Base-by-base conservation (phyloP, 2,888 invertebrate genomes). In the Toxonevra muliebris region DNA sequence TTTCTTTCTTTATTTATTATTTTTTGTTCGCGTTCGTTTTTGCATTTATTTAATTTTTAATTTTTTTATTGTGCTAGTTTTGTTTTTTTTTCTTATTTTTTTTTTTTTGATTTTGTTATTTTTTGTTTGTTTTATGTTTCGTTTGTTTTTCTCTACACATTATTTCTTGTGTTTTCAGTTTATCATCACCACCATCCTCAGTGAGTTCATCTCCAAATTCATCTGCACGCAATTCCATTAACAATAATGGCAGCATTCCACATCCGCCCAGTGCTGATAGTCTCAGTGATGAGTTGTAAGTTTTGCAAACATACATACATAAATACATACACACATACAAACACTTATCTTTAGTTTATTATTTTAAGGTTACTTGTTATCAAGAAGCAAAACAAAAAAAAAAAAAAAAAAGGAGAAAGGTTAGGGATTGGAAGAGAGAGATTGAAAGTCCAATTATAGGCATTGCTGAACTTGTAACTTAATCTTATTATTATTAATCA, bases 241-340 rank as follows among this genome's bases (percentile, higher is more conserved):
- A 75, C 74, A 79, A 77, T 71, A 79, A 77, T 69, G 78, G 76
- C 58, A 75, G 74, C 67, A 76, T 74, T 69, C 75, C 79, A 71
- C 75, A 81, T 63, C 75, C 77, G 60, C 72, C 81, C 69, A 78
- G 78, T 61, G 76, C 78, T 17, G 82, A 81, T 62, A 76, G 77
- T 50, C 65, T 82, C 68, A 74, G 77, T 70, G 81, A 81, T 76
- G 81, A 81, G 76, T 81, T 81, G 81, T 81, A 82, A 81, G 81
- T 81, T 65, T 48, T 19, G 57, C 40, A 17, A 60, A 45, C 12
- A 45, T n/a, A 45, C n/a, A 41, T 43, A 19, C 7, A 53, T 10
- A 53, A 11, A 53, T 12, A n/a, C 10, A 9, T 53, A 53, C n/a
- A n/a, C n/a, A n/a, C n/a, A 30, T 7, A 30, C 30, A 30, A 30